Evolutionary conservation across 1,140 invertebrate species (phyloP).

Genomic region (Cyrtorhinus lividipennis): DNA sequence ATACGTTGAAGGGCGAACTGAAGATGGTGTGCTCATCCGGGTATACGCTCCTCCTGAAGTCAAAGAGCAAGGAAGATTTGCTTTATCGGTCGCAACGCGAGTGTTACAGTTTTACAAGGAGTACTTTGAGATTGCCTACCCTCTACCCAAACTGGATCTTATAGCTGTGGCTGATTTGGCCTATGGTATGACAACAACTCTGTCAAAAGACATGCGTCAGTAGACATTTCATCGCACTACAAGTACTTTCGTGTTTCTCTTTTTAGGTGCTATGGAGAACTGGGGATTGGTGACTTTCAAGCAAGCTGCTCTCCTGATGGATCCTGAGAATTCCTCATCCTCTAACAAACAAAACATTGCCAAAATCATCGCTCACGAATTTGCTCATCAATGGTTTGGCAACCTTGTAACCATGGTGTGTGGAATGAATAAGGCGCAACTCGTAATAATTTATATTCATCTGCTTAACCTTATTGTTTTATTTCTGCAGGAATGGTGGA

Average conservation of each 20-base stretch:
- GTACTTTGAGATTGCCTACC: neutral
- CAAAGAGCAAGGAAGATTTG: neutral
- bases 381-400: constrained; percentile 22
- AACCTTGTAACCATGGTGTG: constrained; percentile 35
- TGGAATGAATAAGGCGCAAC: neutral
- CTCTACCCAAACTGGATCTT: constrained; percentile 59
- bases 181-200: constrained; percentile 38
- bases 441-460: neutral
- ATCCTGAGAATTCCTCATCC: neutral
- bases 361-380: constrained; percentile 14
- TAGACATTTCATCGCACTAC: too few species aligned
- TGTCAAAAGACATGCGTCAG: too few species aligned
- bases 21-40: neutral
- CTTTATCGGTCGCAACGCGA: neutral
- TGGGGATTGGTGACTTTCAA: constrained; percentile 75
- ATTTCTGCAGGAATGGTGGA: constrained; percentile 28
- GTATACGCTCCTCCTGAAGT: neutral
- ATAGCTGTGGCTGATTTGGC: constrained; percentile 88
- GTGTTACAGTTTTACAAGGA: neutral
- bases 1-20: neutral
- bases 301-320: constrained; percentile 34
- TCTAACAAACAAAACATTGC: neutral
- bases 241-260: too few species aligned
- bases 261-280: constrained; percentile 78
- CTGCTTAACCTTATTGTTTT: neutral